Base-by-base conservation (phyloP, 2,888 invertebrate genomes). In the Pyrocoelia pectoralis region DNA sequence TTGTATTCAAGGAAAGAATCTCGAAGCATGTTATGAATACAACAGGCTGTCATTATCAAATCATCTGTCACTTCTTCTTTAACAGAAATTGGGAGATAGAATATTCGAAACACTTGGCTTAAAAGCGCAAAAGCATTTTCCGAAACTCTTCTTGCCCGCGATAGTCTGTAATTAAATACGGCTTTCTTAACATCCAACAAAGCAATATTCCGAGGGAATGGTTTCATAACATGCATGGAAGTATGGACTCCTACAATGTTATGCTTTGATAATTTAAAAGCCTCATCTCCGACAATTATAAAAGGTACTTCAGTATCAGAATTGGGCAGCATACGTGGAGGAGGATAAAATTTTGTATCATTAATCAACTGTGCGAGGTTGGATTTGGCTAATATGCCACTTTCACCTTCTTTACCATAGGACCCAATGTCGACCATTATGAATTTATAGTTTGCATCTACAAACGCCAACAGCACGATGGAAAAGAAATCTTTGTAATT, bases 11-110 rank as follows among this genome's bases (percentile, higher is more conserved):
- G 28, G 6, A 28, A 51, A 5, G 29, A 24, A 65, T 69, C 58
- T 19, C 65, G 38, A 9, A 70, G 43, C 51, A 69, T 48, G 43
- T 69, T 70, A 56, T 70, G 69, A 12, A 70, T 14, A 33, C 61
- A 65, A 58, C 66, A 70, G 29, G 63, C 68, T 12, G 58, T 48
- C 33, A 67, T 50, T 29, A 66, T 66, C 18, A 68, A 51, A 46
- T 62, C 29, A 41, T 41, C 41, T 12, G 12, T 2, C n/a, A 13
- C 13, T 13, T 13, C 41, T 12, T 3, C 6, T 4, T 8, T 12
- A 41, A 41, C 41, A 12, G 41, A 1, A 12, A 41, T 41, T 12
- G 41, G 13, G n/a, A 13, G 1, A 41, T 13, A 41, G 14, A 41
- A 41, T n/a, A n/a, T n/a, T n/a, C n/a, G n/a, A n/a, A n/a, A n/a